Evolutionary conservation across 2,797 vertebrate genomes (phyloP).

Genomic region (Staurois parvus): DNA sequence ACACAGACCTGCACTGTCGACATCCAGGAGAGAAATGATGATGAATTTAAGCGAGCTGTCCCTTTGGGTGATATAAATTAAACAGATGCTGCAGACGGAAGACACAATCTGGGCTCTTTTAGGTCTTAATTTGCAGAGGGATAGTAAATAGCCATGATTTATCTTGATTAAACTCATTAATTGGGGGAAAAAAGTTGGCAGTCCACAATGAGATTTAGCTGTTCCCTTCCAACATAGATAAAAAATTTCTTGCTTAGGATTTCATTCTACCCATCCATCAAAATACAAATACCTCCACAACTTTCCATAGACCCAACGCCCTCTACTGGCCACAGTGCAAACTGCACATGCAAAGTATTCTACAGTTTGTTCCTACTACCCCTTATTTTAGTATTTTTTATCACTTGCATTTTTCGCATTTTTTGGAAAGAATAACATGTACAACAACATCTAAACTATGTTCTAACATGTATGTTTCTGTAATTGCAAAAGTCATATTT

Average conservation of each 20-base stretch:
- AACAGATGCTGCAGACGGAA: slow-evolving; percentile 22
- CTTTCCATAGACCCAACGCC: background rate
- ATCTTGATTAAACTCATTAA: slow-evolving; percentile 37
- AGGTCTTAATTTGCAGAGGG: slow-evolving; percentile 16
- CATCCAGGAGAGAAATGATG: background rate
- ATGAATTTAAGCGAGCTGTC: background rate
- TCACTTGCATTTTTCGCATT: too few relatives aligned
- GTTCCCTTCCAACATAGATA: background rate
- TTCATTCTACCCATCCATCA: background rate
- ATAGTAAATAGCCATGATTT: slow-evolving; percentile 29
- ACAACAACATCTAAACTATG: too few relatives aligned
- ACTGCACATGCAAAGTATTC: background rate
- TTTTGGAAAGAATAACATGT: too few relatives aligned
- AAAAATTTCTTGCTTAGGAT: background rate
- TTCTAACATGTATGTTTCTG: too few relatives aligned
- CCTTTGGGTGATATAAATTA: slow-evolving; percentile 34
- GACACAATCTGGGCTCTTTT: slow-evolving; percentile 30
- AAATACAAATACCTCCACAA: background rate
- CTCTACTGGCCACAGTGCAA: slow-evolving; percentile 35
- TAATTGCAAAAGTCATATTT: too few relatives aligned
- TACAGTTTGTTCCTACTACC: background rate
- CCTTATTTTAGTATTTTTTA: too few relatives aligned
- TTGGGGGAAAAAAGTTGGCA: background rate
- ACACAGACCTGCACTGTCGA: background rate
- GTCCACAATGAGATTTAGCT: background rate